phyloP scores from a whole-genome alignment of 2,113 vertebrate species.

The Coracopsis vasa region DNA sequence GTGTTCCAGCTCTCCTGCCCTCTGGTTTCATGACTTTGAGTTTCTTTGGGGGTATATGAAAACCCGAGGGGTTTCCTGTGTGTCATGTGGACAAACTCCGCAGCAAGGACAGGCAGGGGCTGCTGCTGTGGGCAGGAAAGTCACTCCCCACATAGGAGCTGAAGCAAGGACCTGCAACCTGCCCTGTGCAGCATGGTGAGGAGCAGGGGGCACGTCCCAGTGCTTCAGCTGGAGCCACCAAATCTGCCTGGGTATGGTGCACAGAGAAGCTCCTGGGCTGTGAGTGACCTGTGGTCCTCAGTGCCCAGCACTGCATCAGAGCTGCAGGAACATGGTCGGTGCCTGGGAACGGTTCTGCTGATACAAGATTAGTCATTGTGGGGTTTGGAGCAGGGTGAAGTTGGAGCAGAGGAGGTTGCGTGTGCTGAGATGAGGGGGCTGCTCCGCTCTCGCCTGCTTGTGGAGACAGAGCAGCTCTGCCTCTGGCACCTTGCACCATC shows the following conservation, averaged over 20 bases:
- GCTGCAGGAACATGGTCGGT: rapidly evolving
- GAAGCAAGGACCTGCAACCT: not conserved
- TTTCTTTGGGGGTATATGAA: not conserved
- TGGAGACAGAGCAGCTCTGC: rapidly evolving
- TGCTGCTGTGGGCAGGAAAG: not conserved
- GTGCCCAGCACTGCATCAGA: not conserved
- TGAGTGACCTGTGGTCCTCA: not conserved
- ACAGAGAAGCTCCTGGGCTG: not conserved
- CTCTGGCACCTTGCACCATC: not conserved
- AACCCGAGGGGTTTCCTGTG: not conserved
- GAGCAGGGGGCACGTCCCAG: not conserved
- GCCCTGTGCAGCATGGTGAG: no score
- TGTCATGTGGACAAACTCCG: not conserved
- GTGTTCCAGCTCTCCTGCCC: not conserved
- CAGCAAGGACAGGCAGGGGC: not conserved
- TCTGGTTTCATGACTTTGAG: not conserved
- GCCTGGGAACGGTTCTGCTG: not conserved
- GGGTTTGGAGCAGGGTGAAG: not conserved
- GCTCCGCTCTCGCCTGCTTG: rapidly evolving
- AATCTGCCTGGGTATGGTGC: not conserved
- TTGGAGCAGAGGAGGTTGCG: not conserved
- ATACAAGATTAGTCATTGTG: not conserved
- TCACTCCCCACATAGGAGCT: not conserved
- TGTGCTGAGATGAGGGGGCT: not conserved
- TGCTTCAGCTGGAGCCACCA: rapidly evolving